Evolutionary conservation across 2,888 invertebrate genomes (phyloP).

Genomic region (Rhimphoctona megacephalus): DNA sequence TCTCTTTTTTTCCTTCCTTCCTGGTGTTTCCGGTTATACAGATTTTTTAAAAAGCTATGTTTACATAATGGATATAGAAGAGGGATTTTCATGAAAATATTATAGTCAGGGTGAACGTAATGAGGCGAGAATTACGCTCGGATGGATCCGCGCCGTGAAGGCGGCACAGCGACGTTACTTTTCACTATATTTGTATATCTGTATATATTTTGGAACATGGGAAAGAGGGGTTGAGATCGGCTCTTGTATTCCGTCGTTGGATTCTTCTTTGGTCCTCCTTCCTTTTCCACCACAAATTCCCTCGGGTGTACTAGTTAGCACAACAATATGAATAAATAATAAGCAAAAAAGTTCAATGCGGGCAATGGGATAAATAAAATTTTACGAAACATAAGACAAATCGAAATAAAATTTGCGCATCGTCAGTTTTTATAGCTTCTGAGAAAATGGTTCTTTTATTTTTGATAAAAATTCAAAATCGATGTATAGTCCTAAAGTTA

Average conservation of each 20-base stretch:
- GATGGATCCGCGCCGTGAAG: slow-evolving; percentile 70
- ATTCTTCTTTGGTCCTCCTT: slow-evolving; percentile 39
- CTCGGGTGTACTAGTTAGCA: slow-evolving; percentile 63
- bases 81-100: slow-evolving; percentile 59
- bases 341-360: slow-evolving; percentile 36
- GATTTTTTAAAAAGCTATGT: slow-evolving; percentile 66
- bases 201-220: slow-evolving; percentile 16
- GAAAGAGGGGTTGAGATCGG: slow-evolving; percentile 35
- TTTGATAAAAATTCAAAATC: neutral
- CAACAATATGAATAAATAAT: slow-evolving; percentile 70
- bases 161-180: slow-evolving; percentile 54
- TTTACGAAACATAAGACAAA: neutral
- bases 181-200: neutral
- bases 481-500: neutral
- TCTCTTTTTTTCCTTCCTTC: slow-evolving; percentile 43
- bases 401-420: neutral
- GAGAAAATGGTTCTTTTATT: neutral
- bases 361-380: slow-evolving; percentile 18
- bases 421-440: neutral
- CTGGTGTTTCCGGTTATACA: slow-evolving; percentile 62
- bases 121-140: slow-evolving; percentile 78
- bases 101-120: slow-evolving; percentile 69
- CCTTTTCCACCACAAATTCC: slow-evolving; percentile 19
- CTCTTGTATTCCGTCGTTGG: slow-evolving; percentile 42
- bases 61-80: slow-evolving; percentile 66